These are phyloP conservation scores for Lamellibrachia columna DNA, from an alignment of 2,888 invertebrate species.

Conservation along the genomic window DNA sequence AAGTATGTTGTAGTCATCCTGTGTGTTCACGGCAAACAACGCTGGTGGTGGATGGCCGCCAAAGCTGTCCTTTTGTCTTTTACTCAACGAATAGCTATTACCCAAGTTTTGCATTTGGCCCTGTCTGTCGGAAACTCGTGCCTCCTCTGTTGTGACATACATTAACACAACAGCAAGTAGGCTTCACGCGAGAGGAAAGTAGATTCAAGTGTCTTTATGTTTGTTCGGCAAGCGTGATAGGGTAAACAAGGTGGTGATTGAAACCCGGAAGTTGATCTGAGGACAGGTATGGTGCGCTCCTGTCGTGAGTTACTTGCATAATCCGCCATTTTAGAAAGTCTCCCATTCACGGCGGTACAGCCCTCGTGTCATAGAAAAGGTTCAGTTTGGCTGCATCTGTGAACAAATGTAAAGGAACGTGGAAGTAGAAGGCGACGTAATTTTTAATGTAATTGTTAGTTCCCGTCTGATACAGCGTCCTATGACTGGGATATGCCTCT, in stretches of 20 bases:
- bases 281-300: background rate
- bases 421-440: no score
- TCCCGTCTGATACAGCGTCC: no score
- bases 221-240: no score
- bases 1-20: background rate
- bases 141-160: background rate
- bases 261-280: background rate
- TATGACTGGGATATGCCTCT: no score
- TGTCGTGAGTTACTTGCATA: background rate
- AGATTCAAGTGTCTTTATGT: no score
- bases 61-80: background rate
- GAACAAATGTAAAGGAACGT: no score
- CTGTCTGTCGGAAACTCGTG: slow-evolving; percentile 19
- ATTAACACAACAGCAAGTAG: background rate
- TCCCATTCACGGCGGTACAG: background rate
- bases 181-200: no score
- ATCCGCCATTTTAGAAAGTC: background rate
- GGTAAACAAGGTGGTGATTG: no score
- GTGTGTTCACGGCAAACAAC: background rate
- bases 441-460: no score
- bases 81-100: background rate
- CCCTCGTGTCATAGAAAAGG: no score
- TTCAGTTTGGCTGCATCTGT: no score
- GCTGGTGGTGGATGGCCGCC: background rate
- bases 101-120: background rate